These are phyloP conservation scores for Trachelus iudaicus DNA, from an alignment of 2,888 invertebrate species.

Conservation along the genomic window DNA sequence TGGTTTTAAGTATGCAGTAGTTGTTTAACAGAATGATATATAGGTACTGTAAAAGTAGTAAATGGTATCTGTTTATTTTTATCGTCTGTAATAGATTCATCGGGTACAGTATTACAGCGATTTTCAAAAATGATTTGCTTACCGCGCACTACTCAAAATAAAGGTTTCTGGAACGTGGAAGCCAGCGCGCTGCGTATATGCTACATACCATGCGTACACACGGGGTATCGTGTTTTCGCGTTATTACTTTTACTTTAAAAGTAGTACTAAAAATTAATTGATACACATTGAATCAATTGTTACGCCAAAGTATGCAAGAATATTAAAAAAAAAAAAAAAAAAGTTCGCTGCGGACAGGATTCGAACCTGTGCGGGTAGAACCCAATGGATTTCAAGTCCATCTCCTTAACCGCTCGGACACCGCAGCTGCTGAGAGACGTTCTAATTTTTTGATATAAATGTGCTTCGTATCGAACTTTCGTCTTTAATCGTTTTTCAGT, in stretches of 20 bases:
- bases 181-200: background rate
- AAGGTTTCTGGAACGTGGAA: background rate
- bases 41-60: background rate
- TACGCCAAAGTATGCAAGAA: background rate
- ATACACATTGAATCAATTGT: background rate
- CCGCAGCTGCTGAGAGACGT: slow-evolving; percentile 53
- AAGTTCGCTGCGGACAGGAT: slow-evolving; percentile 64
- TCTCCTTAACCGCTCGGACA: slow-evolving; percentile 66
- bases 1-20: background rate
- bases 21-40: background rate
- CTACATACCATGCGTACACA: background rate
- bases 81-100: background rate
- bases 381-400: slow-evolving; percentile 66
- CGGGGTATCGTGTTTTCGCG: background rate
- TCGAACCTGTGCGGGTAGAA: slow-evolving; percentile 65
- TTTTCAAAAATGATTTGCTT: background rate
- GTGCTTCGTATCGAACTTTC: background rate
- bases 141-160: background rate
- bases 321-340: slow-evolving; percentile 49
- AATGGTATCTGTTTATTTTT: background rate
- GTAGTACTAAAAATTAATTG: background rate
- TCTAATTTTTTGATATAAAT: slow-evolving; percentile 5
- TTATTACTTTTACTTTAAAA: background rate
- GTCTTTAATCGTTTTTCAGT: background rate
- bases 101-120: background rate